A percentile compares a stretch with the other conserved stretches of the same genome.
Conservation (phyloP, 2,888 invertebrate species). For the Minunthozetes semirufus region DNA sequence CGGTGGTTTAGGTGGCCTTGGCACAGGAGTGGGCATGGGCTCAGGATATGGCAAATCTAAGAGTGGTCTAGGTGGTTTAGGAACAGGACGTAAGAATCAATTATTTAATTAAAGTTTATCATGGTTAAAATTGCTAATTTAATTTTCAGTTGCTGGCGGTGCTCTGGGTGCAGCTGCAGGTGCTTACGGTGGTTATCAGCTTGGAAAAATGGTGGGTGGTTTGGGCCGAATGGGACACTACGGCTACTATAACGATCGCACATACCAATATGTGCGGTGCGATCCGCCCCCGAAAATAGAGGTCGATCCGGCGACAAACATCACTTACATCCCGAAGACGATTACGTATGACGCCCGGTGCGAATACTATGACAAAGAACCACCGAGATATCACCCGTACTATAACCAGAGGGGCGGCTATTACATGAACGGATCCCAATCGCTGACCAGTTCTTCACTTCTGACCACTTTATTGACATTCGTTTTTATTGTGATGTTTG, state of each 20-base stretch:
- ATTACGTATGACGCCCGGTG: conserved; percentile 26
- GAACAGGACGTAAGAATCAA: not conserved
- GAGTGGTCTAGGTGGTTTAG: not conserved
- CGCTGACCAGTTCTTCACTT: too few species aligned
- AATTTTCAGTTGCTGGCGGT: conserved; percentile 14
- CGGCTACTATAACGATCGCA: conserved; percentile 23
- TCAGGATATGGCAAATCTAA: conserved; percentile 13
- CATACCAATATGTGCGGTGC: conserved; percentile 8
- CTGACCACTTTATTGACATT: not conserved
- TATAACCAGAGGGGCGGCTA: not conserved
- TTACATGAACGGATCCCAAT: not conserved
- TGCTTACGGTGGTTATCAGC: conserved; percentile 33
- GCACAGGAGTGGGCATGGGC: not conserved
- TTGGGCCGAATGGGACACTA: conserved; percentile 30
- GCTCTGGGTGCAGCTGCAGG: conserved; percentile 26
- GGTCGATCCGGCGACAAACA: conserved; percentile 28
- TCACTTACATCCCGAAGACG: conserved; percentile 28
- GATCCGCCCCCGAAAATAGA: conserved; percentile 32
- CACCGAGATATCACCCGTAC: not conserved
- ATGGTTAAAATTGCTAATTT: not conserved
- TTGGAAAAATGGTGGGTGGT: conserved; percentile 31
- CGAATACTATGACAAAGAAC: conserved; percentile 25
- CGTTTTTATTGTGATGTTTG: too few species aligned
- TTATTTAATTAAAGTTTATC: not conserved
- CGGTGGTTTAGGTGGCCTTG: conserved; percentile 14